phyloP scores from a whole-genome alignment of 2,888 invertebrate species.

The Caenorhabditis zanzibari region DNA sequence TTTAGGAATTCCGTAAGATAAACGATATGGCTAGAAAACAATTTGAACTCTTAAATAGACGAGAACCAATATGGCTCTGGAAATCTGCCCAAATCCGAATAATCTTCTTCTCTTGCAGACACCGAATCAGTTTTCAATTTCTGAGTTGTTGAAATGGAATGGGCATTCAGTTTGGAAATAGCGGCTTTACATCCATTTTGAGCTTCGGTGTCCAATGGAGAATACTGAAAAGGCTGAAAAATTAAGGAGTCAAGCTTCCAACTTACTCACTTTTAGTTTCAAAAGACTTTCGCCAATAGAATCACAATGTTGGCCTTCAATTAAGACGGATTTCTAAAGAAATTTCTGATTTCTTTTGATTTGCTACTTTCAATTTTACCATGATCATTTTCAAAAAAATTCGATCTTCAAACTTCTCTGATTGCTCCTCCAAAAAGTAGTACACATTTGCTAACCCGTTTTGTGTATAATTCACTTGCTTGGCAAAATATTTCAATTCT shows the following conservation, averaged over 20 bases:
- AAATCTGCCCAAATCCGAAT: neutral
- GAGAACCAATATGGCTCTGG: constrained; percentile 14
- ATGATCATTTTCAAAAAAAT: constrained; percentile 38
- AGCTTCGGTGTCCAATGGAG: neutral
- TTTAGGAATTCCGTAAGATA: neutral
- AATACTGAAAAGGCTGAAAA: neutral
- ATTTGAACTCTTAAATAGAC: neutral
- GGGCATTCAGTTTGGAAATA: neutral
- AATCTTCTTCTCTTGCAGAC: constrained; percentile 19
- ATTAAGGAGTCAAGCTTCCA: neutral
- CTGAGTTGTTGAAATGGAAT: constrained; percentile 22
- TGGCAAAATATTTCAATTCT: constrained; percentile 6
- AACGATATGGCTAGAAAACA: neutral
- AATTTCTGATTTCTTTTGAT: neutral
- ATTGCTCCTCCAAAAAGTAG: neutral
- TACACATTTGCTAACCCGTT: neutral
- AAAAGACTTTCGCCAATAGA: neutral
- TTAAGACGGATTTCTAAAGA: constrained; percentile 21
- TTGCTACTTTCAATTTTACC: constrained; percentile 2
- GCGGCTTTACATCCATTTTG: neutral
- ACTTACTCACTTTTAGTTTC: neutral
- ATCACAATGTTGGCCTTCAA: constrained; percentile 9
- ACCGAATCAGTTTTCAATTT: neutral
- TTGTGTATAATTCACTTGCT: neutral
- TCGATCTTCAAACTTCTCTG: constrained; percentile 6